Percentiles rank a stretch among this genome's conserved stretches.
These are phyloP conservation scores for Ictidomys tridecemlineatus DNA, from an alignment of 2,113 vertebrate genomes.

Conservation along the genomic window DNA sequence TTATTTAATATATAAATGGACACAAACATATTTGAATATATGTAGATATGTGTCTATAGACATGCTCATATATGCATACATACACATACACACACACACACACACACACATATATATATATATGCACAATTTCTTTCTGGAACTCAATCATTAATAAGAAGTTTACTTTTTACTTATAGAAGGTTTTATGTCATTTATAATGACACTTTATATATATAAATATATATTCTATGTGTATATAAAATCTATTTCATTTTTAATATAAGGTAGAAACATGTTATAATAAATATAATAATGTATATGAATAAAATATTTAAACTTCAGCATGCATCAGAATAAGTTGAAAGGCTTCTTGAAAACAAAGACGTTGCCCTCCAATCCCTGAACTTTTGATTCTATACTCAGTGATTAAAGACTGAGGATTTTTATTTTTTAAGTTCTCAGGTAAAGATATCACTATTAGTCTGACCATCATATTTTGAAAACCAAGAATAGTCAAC, in stretches of 20 bases:
- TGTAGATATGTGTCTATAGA: background rate
- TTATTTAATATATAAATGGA: background rate
- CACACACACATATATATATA: no score
- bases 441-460: background rate
- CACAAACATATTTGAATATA: background rate
- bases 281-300: background rate
- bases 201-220: background rate
- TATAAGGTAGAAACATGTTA: background rate
- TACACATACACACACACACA: no score
- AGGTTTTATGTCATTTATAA: background rate
- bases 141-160: background rate
- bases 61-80: no score
- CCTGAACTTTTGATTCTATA: background rate
- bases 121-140: background rate
- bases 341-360: background rate
- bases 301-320: background rate
- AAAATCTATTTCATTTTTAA: background rate
- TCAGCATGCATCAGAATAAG: background rate
- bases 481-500: background rate
- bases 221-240: background rate
- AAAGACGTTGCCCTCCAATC: background rate
- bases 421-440: background rate
- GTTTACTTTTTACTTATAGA: background rate
- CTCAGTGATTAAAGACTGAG: accelerated
- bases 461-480: background rate